These are phyloP conservation scores for Pristionchus maxplancki DNA, from an alignment of 2,888 invertebrate genomes.

Conservation along the genomic window DNA sequence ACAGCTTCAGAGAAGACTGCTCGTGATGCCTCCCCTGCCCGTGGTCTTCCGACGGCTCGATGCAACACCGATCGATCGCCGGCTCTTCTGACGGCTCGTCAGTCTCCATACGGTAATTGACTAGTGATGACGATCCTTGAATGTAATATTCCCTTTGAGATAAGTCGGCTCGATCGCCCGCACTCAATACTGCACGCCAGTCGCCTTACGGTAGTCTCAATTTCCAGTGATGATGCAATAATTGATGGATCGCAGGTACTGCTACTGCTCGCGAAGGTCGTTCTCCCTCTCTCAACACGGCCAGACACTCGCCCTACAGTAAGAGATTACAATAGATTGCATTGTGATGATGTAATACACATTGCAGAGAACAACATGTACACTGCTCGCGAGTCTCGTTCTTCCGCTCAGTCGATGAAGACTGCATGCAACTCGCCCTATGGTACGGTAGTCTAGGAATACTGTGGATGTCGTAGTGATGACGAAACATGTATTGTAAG, in stretches of 20 bases:
- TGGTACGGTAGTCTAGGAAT: background rate
- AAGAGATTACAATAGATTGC: background rate
- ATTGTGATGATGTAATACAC: background rate
- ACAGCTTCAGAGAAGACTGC: background rate
- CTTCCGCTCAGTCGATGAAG: background rate
- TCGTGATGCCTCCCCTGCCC: background rate
- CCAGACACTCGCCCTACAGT: background rate
- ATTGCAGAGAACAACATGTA: background rate
- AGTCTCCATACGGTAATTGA: background rate
- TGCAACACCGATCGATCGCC: background rate
- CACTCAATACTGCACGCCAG: background rate
- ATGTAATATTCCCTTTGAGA: background rate
- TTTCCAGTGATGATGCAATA: background rate
- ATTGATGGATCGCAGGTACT: background rate
- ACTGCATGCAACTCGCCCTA: background rate
- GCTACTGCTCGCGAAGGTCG: background rate
- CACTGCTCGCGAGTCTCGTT: conserved; percentile 2
- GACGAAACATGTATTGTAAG: background rate
- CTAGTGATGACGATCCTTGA: background rate
- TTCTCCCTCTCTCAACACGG: background rate
- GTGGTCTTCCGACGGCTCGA: background rate
- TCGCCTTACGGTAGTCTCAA: background rate
- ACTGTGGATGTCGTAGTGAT: background rate
- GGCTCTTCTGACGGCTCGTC: background rate
- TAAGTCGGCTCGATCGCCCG: conserved; percentile 22